A percentile compares a stretch with the other conserved stretches of the same genome.
These are phyloP conservation scores for Hemithea aestivaria DNA, from an alignment of 2,888 invertebrate species.

Conservation along the genomic window DNA sequence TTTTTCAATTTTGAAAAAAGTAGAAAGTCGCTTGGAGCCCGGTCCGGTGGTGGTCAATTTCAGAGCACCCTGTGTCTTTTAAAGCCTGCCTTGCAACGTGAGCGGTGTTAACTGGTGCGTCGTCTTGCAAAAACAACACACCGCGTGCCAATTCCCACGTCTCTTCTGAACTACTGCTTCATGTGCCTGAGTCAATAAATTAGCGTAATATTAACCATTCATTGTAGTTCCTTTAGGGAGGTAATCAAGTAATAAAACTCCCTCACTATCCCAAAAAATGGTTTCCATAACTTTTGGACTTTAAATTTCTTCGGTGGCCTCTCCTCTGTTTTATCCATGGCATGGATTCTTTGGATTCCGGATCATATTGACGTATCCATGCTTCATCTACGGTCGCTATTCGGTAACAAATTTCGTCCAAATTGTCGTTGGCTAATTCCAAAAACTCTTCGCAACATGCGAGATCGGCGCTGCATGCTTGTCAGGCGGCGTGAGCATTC, in stretches of 20 bases:
- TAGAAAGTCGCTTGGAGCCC: no score
- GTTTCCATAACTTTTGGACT: conserved; percentile 22
- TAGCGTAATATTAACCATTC: no score
- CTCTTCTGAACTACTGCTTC: no score
- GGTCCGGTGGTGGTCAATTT: conserved; percentile 1
- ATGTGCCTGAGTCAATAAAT: no score
- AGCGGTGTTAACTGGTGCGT: conserved; percentile 11
- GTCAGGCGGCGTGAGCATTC: conserved; percentile 32
- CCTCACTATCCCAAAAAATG: no score
- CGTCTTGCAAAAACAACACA: no score
- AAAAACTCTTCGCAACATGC: conserved; percentile 17
- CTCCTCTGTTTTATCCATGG: conserved; percentile 28
- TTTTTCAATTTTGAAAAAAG: no score
- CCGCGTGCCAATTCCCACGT: no score
- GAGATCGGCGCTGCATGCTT: conserved; percentile 26
- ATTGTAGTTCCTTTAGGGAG: no score
- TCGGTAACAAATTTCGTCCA: conserved; percentile 11
- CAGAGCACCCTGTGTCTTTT: neutral
- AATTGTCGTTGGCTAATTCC: conserved; percentile 14
- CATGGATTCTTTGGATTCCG: conserved; percentile 28
- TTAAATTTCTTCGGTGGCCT: conserved; percentile 24
- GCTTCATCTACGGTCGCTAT: no score
- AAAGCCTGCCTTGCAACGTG: conserved; percentile 1
- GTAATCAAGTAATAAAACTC: no score
- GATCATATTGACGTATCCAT: no score